Evolutionary conservation across 2,888 invertebrate species (phyloP).

Genomic region (Drosophila percnosoma): DNA sequence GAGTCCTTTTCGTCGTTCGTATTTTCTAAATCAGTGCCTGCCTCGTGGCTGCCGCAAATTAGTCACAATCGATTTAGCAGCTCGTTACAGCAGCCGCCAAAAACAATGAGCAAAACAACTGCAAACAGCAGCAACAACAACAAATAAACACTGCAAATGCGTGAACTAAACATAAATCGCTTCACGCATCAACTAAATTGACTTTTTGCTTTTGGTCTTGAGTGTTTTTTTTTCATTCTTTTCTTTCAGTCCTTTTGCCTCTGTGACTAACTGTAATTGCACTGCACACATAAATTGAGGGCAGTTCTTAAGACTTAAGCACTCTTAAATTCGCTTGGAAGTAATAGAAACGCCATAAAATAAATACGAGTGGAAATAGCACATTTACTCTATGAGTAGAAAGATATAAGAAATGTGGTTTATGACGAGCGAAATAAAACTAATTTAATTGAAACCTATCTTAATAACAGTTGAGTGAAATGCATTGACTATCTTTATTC

Average conservation of each 20-base stretch:
- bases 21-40: slow-evolving; percentile 64
- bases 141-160: slow-evolving; percentile 49
- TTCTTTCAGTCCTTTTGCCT: slow-evolving; percentile 3
- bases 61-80: slow-evolving; percentile 80
- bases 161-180: slow-evolving; percentile 65
- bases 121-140: slow-evolving; percentile 27
- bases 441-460: neutral
- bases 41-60: slow-evolving; percentile 72
- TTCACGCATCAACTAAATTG: slow-evolving; percentile 76
- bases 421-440: neutral
- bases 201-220: slow-evolving; percentile 29
- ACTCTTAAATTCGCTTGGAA: slow-evolving; percentile 11
- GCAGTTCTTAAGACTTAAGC: slow-evolving; percentile 9
- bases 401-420: neutral
- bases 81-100: slow-evolving; percentile 71
- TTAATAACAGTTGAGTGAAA: neutral
- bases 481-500: neutral
- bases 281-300: slow-evolving; percentile 23
- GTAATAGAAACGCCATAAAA: slow-evolving; percentile 14
- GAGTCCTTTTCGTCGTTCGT: slow-evolving; percentile 43
- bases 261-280: slow-evolving; percentile 60
- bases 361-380: neutral
- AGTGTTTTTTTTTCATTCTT: neutral
- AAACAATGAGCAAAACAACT: slow-evolving; percentile 31
- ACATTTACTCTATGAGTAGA: neutral